Conservation (phyloP, 2,888 invertebrate genomes). For the Eupithecia subumbrata region DNA sequence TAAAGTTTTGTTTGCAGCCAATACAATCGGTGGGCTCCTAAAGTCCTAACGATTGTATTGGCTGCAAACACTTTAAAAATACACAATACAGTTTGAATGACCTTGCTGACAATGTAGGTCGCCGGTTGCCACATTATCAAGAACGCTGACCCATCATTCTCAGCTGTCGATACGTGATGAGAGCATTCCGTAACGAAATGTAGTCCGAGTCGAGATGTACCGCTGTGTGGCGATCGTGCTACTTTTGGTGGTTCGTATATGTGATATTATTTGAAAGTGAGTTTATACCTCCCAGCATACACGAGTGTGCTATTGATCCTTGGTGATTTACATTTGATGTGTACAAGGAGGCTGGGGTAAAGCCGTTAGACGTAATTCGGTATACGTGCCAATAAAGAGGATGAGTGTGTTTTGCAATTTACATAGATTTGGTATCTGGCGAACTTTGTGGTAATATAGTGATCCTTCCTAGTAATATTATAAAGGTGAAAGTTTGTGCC, state of each 20-base stretch:
- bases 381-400: background rate
- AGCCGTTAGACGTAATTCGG: background rate
- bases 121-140: conserved; percentile 18
- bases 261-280: conserved; percentile 29
- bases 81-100: background rate
- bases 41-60: background rate
- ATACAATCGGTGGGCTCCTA: too few relatives aligned
- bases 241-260: conserved; percentile 67
- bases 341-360: background rate
- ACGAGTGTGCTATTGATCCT: background rate
- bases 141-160: conserved; percentile 40
- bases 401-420: background rate
- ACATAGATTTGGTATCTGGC: background rate
- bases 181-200: conserved; percentile 57
- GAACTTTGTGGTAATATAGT: background rate
- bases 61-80: background rate
- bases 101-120: conserved; percentile 48
- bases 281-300: background rate
- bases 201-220: conserved; percentile 60
- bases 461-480: background rate
- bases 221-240: conserved; percentile 64
- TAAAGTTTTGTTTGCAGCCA: too few relatives aligned
- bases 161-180: conserved; percentile 55
- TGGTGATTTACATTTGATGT: conserved; percentile 11
- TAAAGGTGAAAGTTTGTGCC: background rate